Evolutionary conservation across 2,797 vertebrate genomes (phyloP), one percentile per base, ranked within the genome.

Genomic region (Gymnodraco acuticeps): DNA sequence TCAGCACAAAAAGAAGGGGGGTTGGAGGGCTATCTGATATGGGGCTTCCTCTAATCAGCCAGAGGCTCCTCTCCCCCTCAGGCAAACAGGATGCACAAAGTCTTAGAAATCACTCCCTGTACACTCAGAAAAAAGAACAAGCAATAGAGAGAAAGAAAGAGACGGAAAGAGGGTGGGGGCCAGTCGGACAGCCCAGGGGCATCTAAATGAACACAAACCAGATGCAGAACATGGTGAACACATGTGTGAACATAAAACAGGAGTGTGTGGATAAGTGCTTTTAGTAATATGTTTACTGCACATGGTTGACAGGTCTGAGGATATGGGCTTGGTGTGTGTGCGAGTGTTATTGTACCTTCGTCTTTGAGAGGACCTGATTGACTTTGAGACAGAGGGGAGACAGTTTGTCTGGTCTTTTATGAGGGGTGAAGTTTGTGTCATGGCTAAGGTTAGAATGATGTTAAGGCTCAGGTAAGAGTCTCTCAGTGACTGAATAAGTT

Each of bases 171-270:
- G 72, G 61, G 61, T 17, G 60, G 56, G 47, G 15, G 45, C 1
- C 3, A 63, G 46, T 64, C 23, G 76, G 87, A 80, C 82, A 78
- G 88, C 87, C 87, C 81, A 70, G 73, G 42, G 81, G 87, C 89
- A 90, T 92, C 82, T 82, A 86, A 89, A 88, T 77, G 89, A 92
- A 93, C 90, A 87, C 78, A 78, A 89, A 80, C 77, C 90, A 94
- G 88, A 92, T 93, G 89, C 80, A 80, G 73, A 61, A 64, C 77
- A 88, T 77, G 82, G 38, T 82, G 59, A 87, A 82, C 87, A 89
- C 3, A 61, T 89, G 87, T 85, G 88, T 76, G 81, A 86, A 89
- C 87, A 88, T 80, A 81, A 77, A 81, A 78, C 72, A 73, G 71
- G 63, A 80, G 70, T 82, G 84, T 78, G 82, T 77, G 78, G 65